Evolutionary conservation across 2,797 vertebrate species (phyloP).

Genomic region (Oryzias dopingdopingensis): DNA sequence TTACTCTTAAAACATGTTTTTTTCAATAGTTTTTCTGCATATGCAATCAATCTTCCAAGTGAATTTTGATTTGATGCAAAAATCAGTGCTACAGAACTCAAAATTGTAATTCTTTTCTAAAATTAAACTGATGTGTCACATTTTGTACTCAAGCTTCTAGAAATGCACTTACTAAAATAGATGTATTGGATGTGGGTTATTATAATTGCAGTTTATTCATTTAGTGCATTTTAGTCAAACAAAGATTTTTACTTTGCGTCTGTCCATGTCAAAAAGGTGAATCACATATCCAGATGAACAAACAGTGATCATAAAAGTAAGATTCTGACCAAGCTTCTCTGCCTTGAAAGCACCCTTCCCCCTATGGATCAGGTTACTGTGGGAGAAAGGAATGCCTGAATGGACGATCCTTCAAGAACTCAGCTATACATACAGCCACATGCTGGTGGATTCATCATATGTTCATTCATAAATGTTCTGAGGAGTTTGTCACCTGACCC

Average conservation of each 20-base stretch:
- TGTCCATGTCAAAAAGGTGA: constrained; percentile 1
- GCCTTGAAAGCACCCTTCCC: constrained; percentile 21
- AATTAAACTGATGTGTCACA: no score
- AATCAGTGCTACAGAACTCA: no score
- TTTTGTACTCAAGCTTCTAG: no score
- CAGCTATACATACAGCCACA: constrained; percentile 23
- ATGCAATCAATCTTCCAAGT: no score
- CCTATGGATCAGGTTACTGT: constrained; percentile 64
- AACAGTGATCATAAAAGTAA: constrained; percentile 12
- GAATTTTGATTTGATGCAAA: no score
- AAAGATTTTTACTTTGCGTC: background rate
- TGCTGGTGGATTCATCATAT: constrained; percentile 12
- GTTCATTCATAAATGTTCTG: constrained; percentile 80
- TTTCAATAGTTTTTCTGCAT: no score
- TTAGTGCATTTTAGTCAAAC: background rate
- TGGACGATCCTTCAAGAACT: constrained; percentile 43
- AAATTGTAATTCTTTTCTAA: no score
- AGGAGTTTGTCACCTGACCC: constrained; percentile 69
- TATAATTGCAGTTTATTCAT: no score
- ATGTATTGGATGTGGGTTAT: no score
- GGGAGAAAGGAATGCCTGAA: constrained; percentile 73
- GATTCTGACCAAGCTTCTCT: constrained; percentile 7
- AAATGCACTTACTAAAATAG: no score
- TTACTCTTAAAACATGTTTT: no score
- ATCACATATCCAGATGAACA: constrained; percentile 9